Evolutionary conservation across 2,113 vertebrate species (phyloP), one percentile per base, ranked within the genome.

Genomic region (Trochalopteron elliotii): DNA sequence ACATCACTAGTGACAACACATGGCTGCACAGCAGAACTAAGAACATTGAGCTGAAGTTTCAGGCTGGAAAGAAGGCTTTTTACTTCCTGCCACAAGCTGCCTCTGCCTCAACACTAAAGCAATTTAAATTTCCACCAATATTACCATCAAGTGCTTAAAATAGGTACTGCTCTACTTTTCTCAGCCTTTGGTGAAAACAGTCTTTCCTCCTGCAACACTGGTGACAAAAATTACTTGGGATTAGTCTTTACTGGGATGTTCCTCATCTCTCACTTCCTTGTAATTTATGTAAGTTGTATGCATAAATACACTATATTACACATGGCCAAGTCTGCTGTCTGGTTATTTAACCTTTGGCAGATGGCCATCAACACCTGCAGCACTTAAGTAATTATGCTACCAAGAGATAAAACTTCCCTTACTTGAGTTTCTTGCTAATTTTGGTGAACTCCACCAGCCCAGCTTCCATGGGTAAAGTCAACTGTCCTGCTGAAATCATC

Each of bases 381-480:
- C 40, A 47, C 35, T 49, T 31, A 15, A 68, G 18, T 75, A 40
- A 33, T 75, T 90, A 67, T 3, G 5, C 15, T 71, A 40, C 37
- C 22, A 45, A 83, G 23, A 83, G 64, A 16, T 64, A 31, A 71
- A 83, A 81, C 5, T 53, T 42, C 4, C 50, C 98, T 98, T 98
- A 99, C 99, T 99, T 98, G 85, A 99, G 97, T 95, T 99, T 99
- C 75, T 97, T 99, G 97, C 99, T 99, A 53, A 99, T 99, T 98
- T 99, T 99, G 82, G 99, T 99, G 96, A 99, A 99, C 95, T 99
- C 99, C 65, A 99, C 99, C 90, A 99, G 97, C 35, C 99, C 99
- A 7, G 99, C 98, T 95, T 99, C 99, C 99, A 99, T 99, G 8
- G 99, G 99, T 81, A 99, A 97, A 0, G 99, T 99, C 12, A 99